Evolutionary conservation across 2,888 invertebrate genomes (phyloP).

Genomic region (Agrotis segetum): DNA sequence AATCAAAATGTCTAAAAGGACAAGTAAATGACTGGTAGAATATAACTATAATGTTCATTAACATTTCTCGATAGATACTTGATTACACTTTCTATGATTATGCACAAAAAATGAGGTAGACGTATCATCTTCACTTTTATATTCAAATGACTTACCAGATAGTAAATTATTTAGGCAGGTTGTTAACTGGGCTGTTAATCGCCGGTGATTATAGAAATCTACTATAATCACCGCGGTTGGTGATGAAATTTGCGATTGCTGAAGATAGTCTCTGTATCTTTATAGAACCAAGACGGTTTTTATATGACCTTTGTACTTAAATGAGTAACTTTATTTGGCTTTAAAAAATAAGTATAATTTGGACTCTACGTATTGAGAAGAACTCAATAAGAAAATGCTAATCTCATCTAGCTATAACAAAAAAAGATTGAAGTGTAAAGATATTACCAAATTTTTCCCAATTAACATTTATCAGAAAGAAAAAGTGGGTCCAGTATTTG

Average conservation of each 20-base stretch:
- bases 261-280: not conserved
- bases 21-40: slow-evolving; percentile 46
- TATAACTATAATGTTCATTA: slow-evolving; percentile 44
- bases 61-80: slow-evolving; percentile 40
- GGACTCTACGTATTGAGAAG: too few relatives aligned
- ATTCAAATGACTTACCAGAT: slow-evolving; percentile 18
- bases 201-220: not conserved
- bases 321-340: too few relatives aligned
- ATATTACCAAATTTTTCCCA: too few relatives aligned
- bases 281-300: too few relatives aligned
- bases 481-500: not conserved
- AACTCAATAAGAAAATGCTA: too few relatives aligned
- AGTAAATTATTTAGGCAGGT: slow-evolving; percentile 37
- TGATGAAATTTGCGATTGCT: not conserved
- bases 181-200: slow-evolving; percentile 8
- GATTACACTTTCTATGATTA: slow-evolving; percentile 63
- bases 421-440: too few relatives aligned
- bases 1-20: slow-evolving; percentile 59
- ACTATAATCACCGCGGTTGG: slow-evolving; percentile 2
- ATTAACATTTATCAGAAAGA: not conserved
- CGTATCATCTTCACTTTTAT: slow-evolving; percentile 42
- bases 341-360: too few relatives aligned
- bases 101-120: slow-evolving; percentile 47
- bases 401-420: too few relatives aligned
- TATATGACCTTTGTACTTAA: too few relatives aligned